Evolutionary conservation across 2,888 invertebrate species (phyloP), one percentile per base, ranked within the genome.

Genomic region (Ditylenchus weischeri): DNA sequence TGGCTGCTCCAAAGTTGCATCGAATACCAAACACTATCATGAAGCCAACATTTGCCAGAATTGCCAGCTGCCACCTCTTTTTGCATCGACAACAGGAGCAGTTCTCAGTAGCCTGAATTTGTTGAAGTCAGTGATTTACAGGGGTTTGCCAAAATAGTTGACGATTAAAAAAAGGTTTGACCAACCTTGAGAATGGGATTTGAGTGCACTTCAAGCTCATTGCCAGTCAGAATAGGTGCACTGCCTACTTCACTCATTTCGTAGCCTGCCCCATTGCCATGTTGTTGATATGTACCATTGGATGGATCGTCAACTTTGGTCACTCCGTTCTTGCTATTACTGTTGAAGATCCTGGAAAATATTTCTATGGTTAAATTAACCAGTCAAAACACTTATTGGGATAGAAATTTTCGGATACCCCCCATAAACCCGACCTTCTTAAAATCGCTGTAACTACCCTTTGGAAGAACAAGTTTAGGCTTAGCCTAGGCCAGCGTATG

Each of bases 1-100:
- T 93, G 59, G 96, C 95, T 85, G 96, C 93, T 65, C 95, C 93
- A 91, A 98, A 92, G 86, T 96, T 98, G 85, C 94, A 95, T 68
- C 98, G 89, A 89, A 98, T 98, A 21, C 98, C 98, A 71, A 86
- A 86, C 6, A 85, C 85, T 68, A 86, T 84, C 73, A 86, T 78
- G 76, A 86, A 86, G 23, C 86, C 86, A 59, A 86, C 74, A 71
- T 85, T 84, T 73, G 85, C 85, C 38, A 86, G 77, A 54, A 85
- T 75, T 5, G 86, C 86, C 51, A 86, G 76, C 68, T 84, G 81
- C 83, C 83, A 83, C 10, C 83, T 72, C 67, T 83, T 83, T 35
- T 58, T 61, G 57, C 69, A 69, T 29, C 57, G 51, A 58, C 69
- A 69, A 29, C 62, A 64, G 21, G 62, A 51, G 43, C 60, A 60